Percentiles rank a stretch among this genome's conserved stretches.
phyloP scores from a whole-genome alignment of 1,140 invertebrate species.

The Oncopodura yosiiana region DNA sequence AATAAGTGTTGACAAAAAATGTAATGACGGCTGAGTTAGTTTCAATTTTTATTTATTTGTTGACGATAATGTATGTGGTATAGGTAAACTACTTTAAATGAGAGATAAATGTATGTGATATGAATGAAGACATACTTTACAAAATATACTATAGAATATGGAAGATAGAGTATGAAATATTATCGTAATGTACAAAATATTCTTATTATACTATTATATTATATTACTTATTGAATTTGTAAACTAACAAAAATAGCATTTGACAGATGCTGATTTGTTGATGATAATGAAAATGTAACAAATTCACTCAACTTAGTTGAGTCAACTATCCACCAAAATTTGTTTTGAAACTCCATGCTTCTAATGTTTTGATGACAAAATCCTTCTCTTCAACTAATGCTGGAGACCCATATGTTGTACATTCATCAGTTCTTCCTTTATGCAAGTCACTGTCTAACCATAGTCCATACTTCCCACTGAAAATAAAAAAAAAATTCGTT shows the following conservation, averaged over 20 bases:
- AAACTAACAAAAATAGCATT: not conserved
- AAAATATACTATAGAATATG: too few species aligned
- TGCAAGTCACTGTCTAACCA: slow-evolving; percentile 96
- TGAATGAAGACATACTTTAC: too few species aligned
- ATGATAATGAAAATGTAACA: not conserved
- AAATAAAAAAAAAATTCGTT: not conserved
- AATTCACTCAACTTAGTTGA: not conserved
- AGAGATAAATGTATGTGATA: too few species aligned
- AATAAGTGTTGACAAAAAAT: too few species aligned
- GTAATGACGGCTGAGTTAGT: too few species aligned
- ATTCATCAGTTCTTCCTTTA: slow-evolving; percentile 73
- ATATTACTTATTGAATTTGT: too few species aligned
- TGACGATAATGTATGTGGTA: too few species aligned
- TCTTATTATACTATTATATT: too few species aligned
- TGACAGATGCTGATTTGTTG: not conserved
- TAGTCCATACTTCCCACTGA: slow-evolving; percentile 86
- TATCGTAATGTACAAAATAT: too few species aligned
- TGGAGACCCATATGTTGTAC: slow-evolving; percentile 92
- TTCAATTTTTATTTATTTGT: too few species aligned
- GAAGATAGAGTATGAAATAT: too few species aligned
- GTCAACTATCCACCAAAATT: not conserved
- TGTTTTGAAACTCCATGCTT: slow-evolving; percentile 81
- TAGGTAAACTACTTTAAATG: too few species aligned
- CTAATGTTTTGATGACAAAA: slow-evolving; percentile 88
- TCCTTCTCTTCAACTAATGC: slow-evolving; percentile 82